phyloP scores from a whole-genome alignment of 2,113 vertebrate species.

The Todiramphus saurophagus region DNA sequence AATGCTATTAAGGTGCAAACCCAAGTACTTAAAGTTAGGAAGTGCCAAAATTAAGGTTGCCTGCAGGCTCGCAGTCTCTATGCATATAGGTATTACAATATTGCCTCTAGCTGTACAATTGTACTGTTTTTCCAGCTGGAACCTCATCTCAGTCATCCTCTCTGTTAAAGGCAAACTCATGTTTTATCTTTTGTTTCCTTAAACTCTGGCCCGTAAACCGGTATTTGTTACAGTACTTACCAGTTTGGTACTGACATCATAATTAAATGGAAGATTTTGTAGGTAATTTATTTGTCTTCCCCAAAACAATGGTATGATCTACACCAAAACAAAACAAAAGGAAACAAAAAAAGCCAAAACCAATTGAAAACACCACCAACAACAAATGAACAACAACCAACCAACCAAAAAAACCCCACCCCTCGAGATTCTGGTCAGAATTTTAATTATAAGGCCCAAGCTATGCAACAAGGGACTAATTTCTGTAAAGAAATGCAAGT shows the following conservation, averaged over 20 bases:
- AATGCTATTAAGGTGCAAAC: constrained; percentile 38
- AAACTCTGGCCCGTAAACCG: not conserved
- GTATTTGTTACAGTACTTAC: not conserved
- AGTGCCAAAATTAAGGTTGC: constrained; percentile 28
- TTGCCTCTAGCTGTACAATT: not conserved
- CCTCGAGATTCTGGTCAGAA: not conserved
- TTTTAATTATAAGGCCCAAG: not conserved
- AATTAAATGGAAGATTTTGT: not conserved
- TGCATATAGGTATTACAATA: not conserved
- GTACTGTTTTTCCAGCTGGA: constrained; percentile 17
- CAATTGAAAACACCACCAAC: too few species aligned
- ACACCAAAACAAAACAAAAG: not conserved
- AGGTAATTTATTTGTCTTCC: not conserved
- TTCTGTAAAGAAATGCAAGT: not conserved
- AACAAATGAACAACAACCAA: too few species aligned
- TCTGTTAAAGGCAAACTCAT: not conserved
- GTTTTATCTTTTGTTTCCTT: not conserved
- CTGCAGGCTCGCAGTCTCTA: not conserved
- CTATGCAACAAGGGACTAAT: not conserved
- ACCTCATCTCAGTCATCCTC: not conserved
- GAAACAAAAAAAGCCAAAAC: not conserved
- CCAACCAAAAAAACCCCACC: too few species aligned
- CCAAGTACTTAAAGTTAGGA: constrained; percentile 17
- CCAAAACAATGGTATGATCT: not conserved
- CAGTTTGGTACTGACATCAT: not conserved